A percentile compares a stretch with the other conserved stretches of the same genome.
phyloP scores from a whole-genome alignment of 2,888 invertebrate genomes.

The Xestia rhomboidea region DNA sequence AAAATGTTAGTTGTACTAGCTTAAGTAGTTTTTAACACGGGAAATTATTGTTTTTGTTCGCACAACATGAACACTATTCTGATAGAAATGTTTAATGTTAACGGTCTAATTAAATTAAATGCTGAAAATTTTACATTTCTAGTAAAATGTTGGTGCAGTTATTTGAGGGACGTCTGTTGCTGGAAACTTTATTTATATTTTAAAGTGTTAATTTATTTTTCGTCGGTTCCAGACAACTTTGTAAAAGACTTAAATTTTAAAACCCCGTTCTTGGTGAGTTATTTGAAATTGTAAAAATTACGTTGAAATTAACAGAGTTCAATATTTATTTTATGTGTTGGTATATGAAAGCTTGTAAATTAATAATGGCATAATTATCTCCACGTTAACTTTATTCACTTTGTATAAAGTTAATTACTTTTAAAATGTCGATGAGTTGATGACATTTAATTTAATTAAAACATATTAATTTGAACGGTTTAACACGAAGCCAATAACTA shows the following conservation, averaged over 20 bases:
- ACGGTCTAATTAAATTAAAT: slow-evolving; percentile 34
- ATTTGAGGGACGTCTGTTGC: slow-evolving; percentile 40
- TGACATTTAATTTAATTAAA: slow-evolving; percentile 14
- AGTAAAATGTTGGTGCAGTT: slow-evolving; percentile 43
- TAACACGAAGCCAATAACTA: background rate
- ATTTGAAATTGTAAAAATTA: slow-evolving; percentile 32
- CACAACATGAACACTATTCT: slow-evolving; percentile 22
- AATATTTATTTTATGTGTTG: slow-evolving; percentile 32
- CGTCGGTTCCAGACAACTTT: slow-evolving; percentile 39
- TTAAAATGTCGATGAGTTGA: slow-evolving; percentile 24
- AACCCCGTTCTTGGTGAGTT: slow-evolving; percentile 29
- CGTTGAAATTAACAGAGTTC: slow-evolving; percentile 3
- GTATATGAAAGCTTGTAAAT: slow-evolving; percentile 9
- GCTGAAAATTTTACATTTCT: slow-evolving; percentile 27
- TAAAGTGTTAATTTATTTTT: slow-evolving; percentile 53
- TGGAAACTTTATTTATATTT: slow-evolving; percentile 49
- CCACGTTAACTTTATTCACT: slow-evolving; percentile 14
- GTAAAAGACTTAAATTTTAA: slow-evolving; percentile 34
- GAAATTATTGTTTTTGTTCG: slow-evolving; percentile 56
- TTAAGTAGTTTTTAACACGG: slow-evolving; percentile 70
- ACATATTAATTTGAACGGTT: background rate
- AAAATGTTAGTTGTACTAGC: slow-evolving; percentile 71
- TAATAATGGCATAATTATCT: slow-evolving; percentile 18
- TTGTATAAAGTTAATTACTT: slow-evolving; percentile 14
- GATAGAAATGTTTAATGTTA: slow-evolving; percentile 41